Evolutionary conservation across 2,113 vertebrate species (phyloP).

Genomic region (Bos taurus): DNA sequence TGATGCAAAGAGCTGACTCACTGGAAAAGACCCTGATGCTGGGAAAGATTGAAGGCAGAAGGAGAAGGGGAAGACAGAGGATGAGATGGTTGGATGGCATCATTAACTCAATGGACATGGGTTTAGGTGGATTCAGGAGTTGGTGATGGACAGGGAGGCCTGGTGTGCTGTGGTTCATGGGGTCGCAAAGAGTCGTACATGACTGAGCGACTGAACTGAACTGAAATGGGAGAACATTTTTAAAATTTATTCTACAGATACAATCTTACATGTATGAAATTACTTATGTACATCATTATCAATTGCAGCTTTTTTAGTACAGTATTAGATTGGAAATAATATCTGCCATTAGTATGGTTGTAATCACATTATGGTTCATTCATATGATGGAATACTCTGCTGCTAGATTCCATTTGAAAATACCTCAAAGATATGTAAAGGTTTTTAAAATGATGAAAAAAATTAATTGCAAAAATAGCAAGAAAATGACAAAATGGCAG

Average conservation of each 20-base stretch:
- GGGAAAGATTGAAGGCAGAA: background rate
- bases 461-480: background rate
- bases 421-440: background rate
- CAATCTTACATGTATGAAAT: background rate
- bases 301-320: background rate
- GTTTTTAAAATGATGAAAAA: background rate
- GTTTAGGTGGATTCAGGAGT: background rate
- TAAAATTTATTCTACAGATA: background rate
- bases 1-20: background rate
- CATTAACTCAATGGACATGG: background rate
- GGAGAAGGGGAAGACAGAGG: background rate
- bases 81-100: background rate
- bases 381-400: background rate
- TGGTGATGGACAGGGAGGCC: background rate
- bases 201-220: background rate
- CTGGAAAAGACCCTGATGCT: background rate
- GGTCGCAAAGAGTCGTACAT: fast-evolving
- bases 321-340: background rate
- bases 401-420: background rate
- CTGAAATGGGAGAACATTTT: background rate
- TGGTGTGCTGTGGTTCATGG: fast-evolving
- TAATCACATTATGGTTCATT: background rate
- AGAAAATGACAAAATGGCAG: background rate
- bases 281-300: background rate
- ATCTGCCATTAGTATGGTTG: background rate